These are phyloP conservation scores for Xiphias gladius DNA, from an alignment of 2,113 vertebrate genomes.

Conservation along the genomic window DNA sequence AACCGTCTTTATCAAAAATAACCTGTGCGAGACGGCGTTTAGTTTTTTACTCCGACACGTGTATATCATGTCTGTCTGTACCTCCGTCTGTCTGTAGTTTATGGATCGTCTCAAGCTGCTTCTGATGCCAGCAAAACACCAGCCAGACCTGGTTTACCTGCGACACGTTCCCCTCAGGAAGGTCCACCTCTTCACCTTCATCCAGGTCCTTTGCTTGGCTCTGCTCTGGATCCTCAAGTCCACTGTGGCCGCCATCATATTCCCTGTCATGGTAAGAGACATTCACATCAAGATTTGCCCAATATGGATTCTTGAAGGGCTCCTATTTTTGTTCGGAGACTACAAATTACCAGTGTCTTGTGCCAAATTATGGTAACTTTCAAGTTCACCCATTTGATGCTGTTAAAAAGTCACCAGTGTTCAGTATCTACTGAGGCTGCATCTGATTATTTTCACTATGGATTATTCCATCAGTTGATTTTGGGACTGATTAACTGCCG, in stretches of 20 bases:
- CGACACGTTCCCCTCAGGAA: conserved; percentile 95
- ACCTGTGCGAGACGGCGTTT: background rate
- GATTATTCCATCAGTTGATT: no score
- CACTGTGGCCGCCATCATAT: conserved; percentile 97
- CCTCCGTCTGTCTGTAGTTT: conserved; percentile 84
- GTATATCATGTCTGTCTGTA: accelerated
- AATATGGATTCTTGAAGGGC: background rate
- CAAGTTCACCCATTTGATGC: no score
- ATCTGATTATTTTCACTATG: no score
- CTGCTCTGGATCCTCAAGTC: conserved; percentile 99
- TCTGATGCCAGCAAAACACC: conserved; percentile 97
- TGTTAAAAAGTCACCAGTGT: no score
- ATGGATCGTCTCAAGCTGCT: conserved; percentile 98
- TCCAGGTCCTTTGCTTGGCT: conserved; percentile 94
- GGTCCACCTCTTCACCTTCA: conserved; percentile 97
- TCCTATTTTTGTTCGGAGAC: no score
- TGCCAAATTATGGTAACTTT: no score
- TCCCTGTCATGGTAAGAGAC: conserved; percentile 94
- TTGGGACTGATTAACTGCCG: no score
- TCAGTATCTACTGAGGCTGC: no score
- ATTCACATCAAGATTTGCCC: background rate
- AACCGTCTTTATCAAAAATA: background rate
- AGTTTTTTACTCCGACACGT: background rate
- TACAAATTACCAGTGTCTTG: no score
- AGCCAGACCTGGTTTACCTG: conserved; percentile 97